Evolutionary conservation across 2,797 vertebrate genomes (phyloP), one percentile per base, ranked within the genome.

Genomic region (Enteromius paludinosus): DNA sequence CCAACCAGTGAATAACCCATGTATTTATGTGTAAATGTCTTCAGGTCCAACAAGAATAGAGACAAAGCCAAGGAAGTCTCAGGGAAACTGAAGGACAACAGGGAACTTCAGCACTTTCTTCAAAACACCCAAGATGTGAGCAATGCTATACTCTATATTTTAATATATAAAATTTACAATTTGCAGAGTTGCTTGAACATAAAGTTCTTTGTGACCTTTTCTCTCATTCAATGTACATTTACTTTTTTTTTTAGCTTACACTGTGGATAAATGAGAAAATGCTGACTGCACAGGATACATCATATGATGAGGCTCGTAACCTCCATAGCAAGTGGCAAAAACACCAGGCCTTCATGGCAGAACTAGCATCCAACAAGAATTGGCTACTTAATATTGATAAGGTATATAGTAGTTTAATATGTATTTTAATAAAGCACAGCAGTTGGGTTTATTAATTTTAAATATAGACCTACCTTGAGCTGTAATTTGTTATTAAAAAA

Each of bases 211-310:
- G 71, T 66, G 6, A 59, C 15, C 5, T 28, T 65, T 43, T 64
- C 17, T 77, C 47, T 78, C 14, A 66, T 62, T 52, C 5, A 76
- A 30, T 23, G 15, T 47, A 28, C n/a, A 43, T 79, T 41, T 54
- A 12, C 8, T 33, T 43, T 20, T 8, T 79, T 0, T n/a, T 2
- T 74, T 91, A 99, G 98, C 94, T 99, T 70, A 94, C 96, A 0
- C 87, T 97, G 30, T 99, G 98, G 98, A 96, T 99, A 94, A 97
- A 98, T 35, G 98, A 99, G 92, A 99, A 98, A 95, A 96, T 99
- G 96, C 94, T 99, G 91, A 98, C 95, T 0, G 97, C 96, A 17
- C 96, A 97, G 92, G 98, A 99, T 47, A 93, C 92, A 2, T 97
- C 97, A 4, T 98, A 97, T 0, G 96, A 97, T 0, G 97, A 96